Percentiles rank a stretch among this genome's conserved stretches.
Evolutionary conservation across 1,140 invertebrate species (phyloP).

Genomic region (Drosophila sturtevanti): DNA sequence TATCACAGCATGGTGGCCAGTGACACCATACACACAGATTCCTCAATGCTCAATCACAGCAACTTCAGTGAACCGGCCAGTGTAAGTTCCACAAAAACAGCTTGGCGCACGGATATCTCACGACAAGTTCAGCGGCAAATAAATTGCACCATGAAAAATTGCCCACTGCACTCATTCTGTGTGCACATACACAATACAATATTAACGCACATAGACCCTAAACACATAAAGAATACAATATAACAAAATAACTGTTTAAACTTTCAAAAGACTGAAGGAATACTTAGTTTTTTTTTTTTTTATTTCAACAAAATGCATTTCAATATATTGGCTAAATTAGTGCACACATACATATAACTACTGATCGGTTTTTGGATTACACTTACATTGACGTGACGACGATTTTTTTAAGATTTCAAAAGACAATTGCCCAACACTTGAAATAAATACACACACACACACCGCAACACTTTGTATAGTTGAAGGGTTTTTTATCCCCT

Average conservation of each 20-base stretch:
- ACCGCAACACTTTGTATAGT: neutral
- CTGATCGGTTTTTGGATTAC: too few species aligned
- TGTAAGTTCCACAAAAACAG: constrained; percentile 64
- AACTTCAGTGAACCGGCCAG: constrained; percentile 77
- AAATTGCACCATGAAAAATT: constrained; percentile 7
- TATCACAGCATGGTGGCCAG: constrained; percentile 74
- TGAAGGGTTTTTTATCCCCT: neutral
- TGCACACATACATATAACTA: too few species aligned
- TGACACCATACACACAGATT: constrained; percentile 75
- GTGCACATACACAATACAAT: neutral
- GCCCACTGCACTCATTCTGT: constrained; percentile 19
- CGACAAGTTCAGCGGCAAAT: constrained; percentile 29
- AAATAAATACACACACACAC: neutral
- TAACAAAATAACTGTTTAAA: neutral
- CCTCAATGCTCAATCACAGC: constrained; percentile 71
- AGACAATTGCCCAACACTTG: neutral
- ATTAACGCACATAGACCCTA: neutral
- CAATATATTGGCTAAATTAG: too few species aligned
- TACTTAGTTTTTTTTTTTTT: too few species aligned
- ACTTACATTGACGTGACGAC: neutral
- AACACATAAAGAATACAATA: neutral
- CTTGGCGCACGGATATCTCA: constrained; percentile 11
- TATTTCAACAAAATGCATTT: too few species aligned
- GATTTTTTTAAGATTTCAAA: neutral
- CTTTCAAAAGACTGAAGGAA: too few species aligned